A percentile compares a stretch with the other conserved stretches of the same genome.
phyloP scores from a whole-genome alignment of 2,888 invertebrate species.

The Brachypalpus laphriformis region DNA sequence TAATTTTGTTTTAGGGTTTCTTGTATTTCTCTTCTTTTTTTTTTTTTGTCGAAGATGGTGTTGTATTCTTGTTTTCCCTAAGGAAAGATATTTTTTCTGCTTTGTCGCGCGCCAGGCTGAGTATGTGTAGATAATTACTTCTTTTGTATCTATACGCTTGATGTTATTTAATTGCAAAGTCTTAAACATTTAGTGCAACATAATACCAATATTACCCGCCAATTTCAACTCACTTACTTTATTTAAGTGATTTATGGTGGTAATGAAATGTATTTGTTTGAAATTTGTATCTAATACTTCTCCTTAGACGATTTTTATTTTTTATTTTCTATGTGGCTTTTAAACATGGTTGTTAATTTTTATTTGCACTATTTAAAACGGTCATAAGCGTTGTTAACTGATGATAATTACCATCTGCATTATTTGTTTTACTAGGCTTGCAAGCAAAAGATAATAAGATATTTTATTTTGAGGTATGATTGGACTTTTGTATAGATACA shows the following conservation, averaged over 20 bases:
- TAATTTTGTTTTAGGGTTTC: conserved; percentile 70
- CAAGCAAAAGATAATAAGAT: background rate
- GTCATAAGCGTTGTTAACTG: background rate
- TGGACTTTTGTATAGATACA: background rate
- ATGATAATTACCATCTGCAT: background rate
- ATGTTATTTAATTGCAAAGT: conserved; percentile 4
- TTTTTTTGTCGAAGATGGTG: background rate
- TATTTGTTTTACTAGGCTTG: background rate
- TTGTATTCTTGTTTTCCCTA: conserved; percentile 1
- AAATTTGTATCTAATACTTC: background rate
- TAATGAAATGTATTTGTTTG: conserved; percentile 12
- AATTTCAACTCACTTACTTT: background rate
- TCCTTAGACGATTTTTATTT: background rate
- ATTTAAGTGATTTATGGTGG: conserved; percentile 34
- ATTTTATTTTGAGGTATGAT: background rate
- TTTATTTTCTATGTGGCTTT: background rate
- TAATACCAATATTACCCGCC: background rate
- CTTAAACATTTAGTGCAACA: conserved; percentile 14
- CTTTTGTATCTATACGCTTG: conserved; percentile 7
- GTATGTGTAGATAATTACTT: conserved; percentile 15
- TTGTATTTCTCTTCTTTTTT: background rate
- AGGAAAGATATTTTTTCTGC: conserved; percentile 13
- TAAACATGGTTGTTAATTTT: conserved; percentile 6
- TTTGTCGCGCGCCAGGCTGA: conserved; percentile 37
- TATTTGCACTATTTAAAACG: conserved; percentile 15